A percentile compares a stretch with the other conserved stretches of the same genome.
phyloP scores from a whole-genome alignment of 2,797 vertebrate genomes.

The Anguilla megastoma region DNA sequence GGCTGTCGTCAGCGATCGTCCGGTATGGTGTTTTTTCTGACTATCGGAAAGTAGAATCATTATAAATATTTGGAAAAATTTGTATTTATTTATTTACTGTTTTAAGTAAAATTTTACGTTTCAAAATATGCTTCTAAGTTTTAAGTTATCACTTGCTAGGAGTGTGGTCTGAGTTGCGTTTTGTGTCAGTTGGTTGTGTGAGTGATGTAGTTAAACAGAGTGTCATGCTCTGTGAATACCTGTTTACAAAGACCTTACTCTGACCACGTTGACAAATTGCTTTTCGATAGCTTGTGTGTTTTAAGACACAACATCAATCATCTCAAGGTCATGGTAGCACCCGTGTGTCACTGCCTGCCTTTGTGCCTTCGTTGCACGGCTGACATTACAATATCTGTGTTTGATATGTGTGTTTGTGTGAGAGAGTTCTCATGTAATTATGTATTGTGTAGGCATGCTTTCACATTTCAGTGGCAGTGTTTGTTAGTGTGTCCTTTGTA shows the following conservation, averaged over 20 bases:
- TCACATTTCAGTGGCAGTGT: not conserved
- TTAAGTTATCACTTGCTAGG: not conserved
- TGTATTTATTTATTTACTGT: not conserved
- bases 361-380: not conserved
- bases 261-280: slow-evolving; percentile 15
- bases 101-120: not conserved
- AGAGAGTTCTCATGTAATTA: not conserved
- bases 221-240: not conserved
- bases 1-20: not conserved
- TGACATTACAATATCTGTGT: not conserved
- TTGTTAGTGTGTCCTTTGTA: not conserved
- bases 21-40: not conserved
- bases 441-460: not conserved
- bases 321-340: slow-evolving; percentile 5
- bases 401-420: not conserved
- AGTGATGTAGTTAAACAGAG: not conserved
- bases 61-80: not conserved
- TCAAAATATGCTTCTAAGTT: not conserved
- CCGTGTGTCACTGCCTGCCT: not conserved
- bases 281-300: not conserved
- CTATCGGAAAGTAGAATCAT: not conserved
- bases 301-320: not conserved
- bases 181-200: not conserved
- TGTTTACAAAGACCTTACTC: slow-evolving; percentile 6
- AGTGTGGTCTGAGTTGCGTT: not conserved